phyloP scores from a whole-genome alignment of 2,797 vertebrate species.

The Periophthalmus magnuspinnatus region DNA sequence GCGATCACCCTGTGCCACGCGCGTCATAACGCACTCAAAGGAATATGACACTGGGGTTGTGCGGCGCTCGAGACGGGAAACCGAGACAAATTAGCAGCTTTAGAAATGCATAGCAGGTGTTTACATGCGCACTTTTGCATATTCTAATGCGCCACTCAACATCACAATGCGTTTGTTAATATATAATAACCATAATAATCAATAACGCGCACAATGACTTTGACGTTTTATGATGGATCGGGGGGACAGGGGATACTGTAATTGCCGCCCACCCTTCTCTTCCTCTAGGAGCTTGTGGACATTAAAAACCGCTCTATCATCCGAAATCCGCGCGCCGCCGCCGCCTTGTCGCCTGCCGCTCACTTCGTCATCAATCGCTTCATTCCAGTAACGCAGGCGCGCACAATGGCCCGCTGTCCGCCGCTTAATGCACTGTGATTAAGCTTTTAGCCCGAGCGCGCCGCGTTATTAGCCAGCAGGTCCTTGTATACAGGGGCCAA shows the following conservation, averaged over 20 bases:
- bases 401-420: constrained; percentile 95
- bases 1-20: constrained; percentile 42
- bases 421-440: constrained; percentile 90
- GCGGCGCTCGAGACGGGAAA: neutral
- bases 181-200: constrained; percentile 69
- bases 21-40: constrained; percentile 51
- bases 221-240: constrained; percentile 76
- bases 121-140: constrained; percentile 70
- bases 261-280: constrained; percentile 64
- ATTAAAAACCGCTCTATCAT: constrained; percentile 89
- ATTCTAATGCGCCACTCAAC: constrained; percentile 49
- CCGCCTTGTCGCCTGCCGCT: constrained; percentile 85
- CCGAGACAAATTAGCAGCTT: constrained; percentile 65
- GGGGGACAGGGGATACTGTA: constrained; percentile 66
- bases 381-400: constrained; percentile 94
- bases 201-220: constrained; percentile 71
- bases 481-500: constrained; percentile 88
- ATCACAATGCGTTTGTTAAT: constrained; percentile 40
- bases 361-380: constrained; percentile 94
- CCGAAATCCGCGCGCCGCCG: constrained; percentile 69
- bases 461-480: constrained; percentile 92
- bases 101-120: constrained; percentile 75
- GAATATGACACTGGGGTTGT: constrained; percentile 50
- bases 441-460: constrained; percentile 85
- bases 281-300: constrained; percentile 48